Evolutionary conservation across 2,113 vertebrate species (phyloP).

Genomic region (Rhabdomys dilectus): DNA sequence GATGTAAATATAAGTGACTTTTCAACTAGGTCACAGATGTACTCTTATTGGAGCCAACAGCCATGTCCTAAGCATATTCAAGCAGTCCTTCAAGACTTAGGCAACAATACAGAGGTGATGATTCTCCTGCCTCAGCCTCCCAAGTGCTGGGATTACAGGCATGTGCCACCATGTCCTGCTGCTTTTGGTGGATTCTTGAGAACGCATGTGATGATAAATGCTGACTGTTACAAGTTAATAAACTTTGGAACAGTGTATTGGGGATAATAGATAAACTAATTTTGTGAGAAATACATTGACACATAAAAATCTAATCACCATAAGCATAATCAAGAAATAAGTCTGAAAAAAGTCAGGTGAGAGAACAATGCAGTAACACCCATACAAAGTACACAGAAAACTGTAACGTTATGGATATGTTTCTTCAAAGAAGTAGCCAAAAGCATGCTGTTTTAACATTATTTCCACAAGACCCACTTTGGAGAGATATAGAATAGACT

Average conservation of each 20-base stretch:
- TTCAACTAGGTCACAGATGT: neutral
- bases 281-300: neutral
- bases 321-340: neutral
- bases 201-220: neutral
- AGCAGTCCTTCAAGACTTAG: neutral
- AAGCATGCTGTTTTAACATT: slow-evolving; percentile 5
- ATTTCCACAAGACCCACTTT: neutral
- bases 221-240: neutral
- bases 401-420: neutral
- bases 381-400: neutral
- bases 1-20: neutral
- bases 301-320: slow-evolving; percentile 36
- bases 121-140: neutral
- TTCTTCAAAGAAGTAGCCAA: neutral
- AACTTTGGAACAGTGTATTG: neutral
- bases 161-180: neutral
- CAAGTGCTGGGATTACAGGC: neutral
- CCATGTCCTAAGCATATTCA: neutral
- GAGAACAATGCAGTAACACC: neutral
- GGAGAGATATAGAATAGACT: neutral
- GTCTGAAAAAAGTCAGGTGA: neutral
- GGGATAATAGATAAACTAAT: neutral
- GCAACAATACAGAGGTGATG: neutral
- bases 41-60: neutral
- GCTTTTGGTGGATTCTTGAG: neutral